Evolutionary conservation across 2,888 invertebrate species (phyloP), one percentile per base, ranked within the genome.

Genomic region (Drosophila pegasa): DNA sequence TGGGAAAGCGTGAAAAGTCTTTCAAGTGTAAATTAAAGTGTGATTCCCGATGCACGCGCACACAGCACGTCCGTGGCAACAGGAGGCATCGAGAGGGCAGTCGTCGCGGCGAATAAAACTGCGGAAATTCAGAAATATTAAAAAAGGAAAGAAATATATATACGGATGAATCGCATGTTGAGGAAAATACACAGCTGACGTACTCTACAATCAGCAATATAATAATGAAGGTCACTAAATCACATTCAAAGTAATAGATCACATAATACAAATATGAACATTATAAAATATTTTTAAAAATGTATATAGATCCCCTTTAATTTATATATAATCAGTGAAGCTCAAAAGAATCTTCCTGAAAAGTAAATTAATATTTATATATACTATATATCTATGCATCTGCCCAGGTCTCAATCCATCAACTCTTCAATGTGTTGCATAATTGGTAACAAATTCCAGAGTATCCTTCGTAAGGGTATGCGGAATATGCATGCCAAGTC

Each of bases 11-110:
- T 77, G 79, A 56, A 75, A 78, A 82, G 45, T 80, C 80, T 79
- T 72, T 82, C 80, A 70, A 82, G 83, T 83, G 85, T 86, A 64
- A 87, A 86, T 87, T 81, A 78, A 86, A 86, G 74, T 78, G 78
- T 59, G 75, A 71, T 77, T 71, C 60, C 66, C 71, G 59, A 78
- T 80, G 79, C 86, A 80, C 65, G 69, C 81, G 70, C 80, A 83
- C 76, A 78, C 55, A 76, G 65, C 78, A 66, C 75, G 67, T 50
- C 43, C 47, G 56, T 29, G 52, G 38, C 38, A 52, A 40, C 60
- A 38, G 37, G 43, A 66, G 70, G 40, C 52, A 40, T 31, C 47
- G 14, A 20, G 29, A 40, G 52, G 29, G 33, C 54, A 61, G 55
- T n/a, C 54, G 56, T 33, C 33, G 45, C 33, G 55, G 50, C 48